Conservation (phyloP, 1,140 invertebrate genomes). For the Colletes gigas region DNA sequence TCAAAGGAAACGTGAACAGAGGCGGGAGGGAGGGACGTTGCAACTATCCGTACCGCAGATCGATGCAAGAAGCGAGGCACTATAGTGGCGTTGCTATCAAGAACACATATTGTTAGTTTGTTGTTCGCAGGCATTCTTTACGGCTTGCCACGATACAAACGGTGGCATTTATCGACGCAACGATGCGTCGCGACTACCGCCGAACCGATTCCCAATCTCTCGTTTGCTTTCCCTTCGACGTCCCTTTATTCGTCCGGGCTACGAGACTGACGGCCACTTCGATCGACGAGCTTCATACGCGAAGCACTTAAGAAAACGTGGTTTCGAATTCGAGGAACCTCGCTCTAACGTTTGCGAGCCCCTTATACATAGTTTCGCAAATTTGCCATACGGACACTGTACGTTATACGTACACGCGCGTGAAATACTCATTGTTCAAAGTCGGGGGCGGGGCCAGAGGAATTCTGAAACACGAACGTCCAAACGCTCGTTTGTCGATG, state of each 20-base stretch:
- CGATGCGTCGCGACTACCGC: background rate
- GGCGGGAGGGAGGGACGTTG: too few species aligned
- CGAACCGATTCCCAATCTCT: background rate
- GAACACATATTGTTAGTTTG: too few species aligned
- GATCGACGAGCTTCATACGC: constrained; percentile 4
- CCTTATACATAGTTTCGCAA: background rate
- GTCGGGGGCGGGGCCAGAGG: background rate
- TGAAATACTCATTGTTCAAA: constrained; percentile 36
- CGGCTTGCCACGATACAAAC: background rate
- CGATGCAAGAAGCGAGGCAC: too few species aligned
- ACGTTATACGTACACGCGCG: constrained; percentile 37
- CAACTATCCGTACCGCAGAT: too few species aligned
- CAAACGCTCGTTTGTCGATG: too few species aligned
- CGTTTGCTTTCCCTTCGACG: background rate
- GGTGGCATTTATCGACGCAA: constrained; percentile 26
- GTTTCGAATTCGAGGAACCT: constrained; percentile 18
- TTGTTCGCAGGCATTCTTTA: too few species aligned
- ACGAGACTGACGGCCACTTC: constrained; percentile 10
- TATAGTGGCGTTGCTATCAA: too few species aligned
- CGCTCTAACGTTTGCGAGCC: constrained; percentile 17
- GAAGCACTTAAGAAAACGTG: background rate
- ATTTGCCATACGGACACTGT: constrained; percentile 30
- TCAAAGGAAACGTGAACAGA: too few species aligned
- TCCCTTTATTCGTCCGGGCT: background rate
- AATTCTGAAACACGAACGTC: too few species aligned